phyloP scores from a whole-genome alignment of 2,888 invertebrate genomes.

The Ectemnius cavifrons region DNA sequence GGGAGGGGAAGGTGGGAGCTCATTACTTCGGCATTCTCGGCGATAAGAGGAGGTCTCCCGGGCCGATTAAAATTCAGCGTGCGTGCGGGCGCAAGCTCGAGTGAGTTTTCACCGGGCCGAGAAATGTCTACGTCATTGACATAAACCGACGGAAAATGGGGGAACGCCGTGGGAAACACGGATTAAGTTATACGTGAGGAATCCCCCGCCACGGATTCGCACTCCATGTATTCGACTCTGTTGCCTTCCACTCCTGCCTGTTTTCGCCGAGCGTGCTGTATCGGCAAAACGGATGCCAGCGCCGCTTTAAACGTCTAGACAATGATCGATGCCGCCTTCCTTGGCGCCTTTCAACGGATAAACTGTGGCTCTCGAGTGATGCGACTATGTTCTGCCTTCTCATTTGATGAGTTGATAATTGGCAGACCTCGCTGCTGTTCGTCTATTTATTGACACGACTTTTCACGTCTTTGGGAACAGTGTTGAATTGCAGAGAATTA shows the following conservation, averaged over 20 bases:
- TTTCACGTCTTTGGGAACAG: no score
- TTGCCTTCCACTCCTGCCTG: slow-evolving; percentile 35
- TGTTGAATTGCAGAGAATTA: no score
- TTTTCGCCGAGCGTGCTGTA: slow-evolving; percentile 28
- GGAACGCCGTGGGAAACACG: slow-evolving; percentile 35
- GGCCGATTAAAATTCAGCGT: slow-evolving; percentile 62
- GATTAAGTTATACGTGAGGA: slow-evolving; percentile 55
- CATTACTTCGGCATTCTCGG: slow-evolving; percentile 58
- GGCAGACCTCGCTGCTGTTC: no score
- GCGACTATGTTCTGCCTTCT: neutral
- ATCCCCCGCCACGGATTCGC: slow-evolving; percentile 38
- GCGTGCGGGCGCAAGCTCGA: slow-evolving; percentile 41
- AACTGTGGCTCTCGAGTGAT: neutral
- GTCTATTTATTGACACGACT: no score
- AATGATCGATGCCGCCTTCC: neutral
- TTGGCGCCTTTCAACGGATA: neutral
- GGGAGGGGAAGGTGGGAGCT: slow-evolving; percentile 48
- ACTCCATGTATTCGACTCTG: slow-evolving; percentile 16
- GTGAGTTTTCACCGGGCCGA: slow-evolving; percentile 41
- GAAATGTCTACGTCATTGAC: slow-evolving; percentile 44
- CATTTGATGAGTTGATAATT: no score
- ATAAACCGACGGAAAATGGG: slow-evolving; percentile 43
- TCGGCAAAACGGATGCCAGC: neutral
- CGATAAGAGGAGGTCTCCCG: slow-evolving; percentile 47
- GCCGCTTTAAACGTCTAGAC: neutral